Base-by-base conservation (phyloP, 2,888 invertebrate species). In the Liopterus haemorrhoidalis region DNA sequence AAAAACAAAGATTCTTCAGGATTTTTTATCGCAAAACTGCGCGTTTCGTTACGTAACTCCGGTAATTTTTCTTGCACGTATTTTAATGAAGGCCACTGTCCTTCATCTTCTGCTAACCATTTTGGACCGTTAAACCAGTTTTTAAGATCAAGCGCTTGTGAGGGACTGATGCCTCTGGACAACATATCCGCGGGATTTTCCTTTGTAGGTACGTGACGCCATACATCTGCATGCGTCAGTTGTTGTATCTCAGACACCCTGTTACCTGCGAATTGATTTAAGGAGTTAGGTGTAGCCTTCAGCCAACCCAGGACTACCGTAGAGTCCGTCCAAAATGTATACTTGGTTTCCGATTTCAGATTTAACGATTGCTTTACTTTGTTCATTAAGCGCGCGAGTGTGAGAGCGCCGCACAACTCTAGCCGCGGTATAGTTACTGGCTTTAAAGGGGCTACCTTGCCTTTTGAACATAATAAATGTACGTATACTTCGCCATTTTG, bases 401-500 rank as follows among this genome's bases (percentile, higher is more conserved):
- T 18, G 5, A 49, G 9, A 21, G 52, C 50, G 16, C 40, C 54
- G 11, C 45, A 49, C 9, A 54, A 36, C 19, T 56, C 56, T n/a
- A 55, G 32, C 14, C 54, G 28, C 1, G 54, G 52, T 15, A 56
- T 33, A 5, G 50, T 51, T 4, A 51, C 12, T 15, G 40, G 18
- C 41, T 55, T 51, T 9, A 54, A 20, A 2, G 54, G 56, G 2
- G 54, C 50, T 5, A 56, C 51, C 18, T 44, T 54, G 18, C 45
- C 40, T 33, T 55, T 55, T 19, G 53, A 41, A 37, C 53, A 54
- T 6, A 51, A 18, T 14, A 54, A 36, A 12, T 33, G 27, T 9
- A 31, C 24, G 2, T 30, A n/a, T 8, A 37, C 2, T 8, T 37
- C 8, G 6, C 27, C 8, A 12, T 27, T 28, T 9, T 38, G 8